Conservation (phyloP, 2,113 vertebrate genomes). For the Spilogale gracilis region DNA sequence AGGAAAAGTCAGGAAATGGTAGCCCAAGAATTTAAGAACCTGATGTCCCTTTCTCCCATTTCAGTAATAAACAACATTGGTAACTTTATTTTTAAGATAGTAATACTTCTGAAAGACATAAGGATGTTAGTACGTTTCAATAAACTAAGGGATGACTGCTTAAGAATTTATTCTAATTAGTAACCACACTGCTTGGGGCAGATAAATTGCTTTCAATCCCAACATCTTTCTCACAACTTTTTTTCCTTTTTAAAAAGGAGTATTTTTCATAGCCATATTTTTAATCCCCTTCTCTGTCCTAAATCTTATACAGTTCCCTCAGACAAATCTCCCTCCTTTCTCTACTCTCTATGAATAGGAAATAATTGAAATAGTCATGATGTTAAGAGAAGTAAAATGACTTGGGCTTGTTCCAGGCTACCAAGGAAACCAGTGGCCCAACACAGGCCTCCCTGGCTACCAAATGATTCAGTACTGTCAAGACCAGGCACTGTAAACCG, state of each 20-base stretch:
- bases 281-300: not conserved
- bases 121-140: not conserved
- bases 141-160: not conserved
- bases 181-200: not conserved
- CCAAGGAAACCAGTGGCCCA: not conserved
- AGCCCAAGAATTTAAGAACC: not conserved
- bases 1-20: slow-evolving; percentile 19
- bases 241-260: not conserved
- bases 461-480: not conserved
- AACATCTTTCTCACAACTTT: not conserved
- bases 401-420: not conserved
- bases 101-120: not conserved
- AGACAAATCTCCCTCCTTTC: not conserved
- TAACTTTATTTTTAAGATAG: slow-evolving; percentile 4
- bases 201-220: not conserved
- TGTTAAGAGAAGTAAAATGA: not conserved
- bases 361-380: not conserved
- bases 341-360: not conserved
- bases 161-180: not conserved
- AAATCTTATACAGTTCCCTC: not conserved
- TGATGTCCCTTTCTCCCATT: not conserved
- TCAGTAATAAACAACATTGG: not conserved
- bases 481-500: not conserved
- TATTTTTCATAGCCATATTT: not conserved
- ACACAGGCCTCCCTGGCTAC: not conserved